Percentiles rank a stretch among this genome's conserved stretches.
Conservation (phyloP, 2,888 invertebrate species). For the Archaeoteleia sp. region DNA sequence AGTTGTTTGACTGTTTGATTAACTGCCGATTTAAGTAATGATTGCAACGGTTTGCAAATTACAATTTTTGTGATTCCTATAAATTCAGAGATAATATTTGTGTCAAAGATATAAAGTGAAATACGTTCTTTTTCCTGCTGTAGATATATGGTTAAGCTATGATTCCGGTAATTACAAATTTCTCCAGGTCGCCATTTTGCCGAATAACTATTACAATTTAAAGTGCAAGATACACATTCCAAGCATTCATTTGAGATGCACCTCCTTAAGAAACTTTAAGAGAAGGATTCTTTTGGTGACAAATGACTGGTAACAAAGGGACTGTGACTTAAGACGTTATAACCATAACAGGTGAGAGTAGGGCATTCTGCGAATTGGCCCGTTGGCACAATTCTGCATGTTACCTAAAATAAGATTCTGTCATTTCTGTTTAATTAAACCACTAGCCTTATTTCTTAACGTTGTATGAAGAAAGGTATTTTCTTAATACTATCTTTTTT, state of each 20-base stretch:
- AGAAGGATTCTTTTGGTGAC: slow-evolving; percentile 35
- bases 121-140: too few relatives aligned
- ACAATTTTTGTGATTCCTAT: too few relatives aligned
- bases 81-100: too few relatives aligned
- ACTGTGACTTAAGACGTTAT: slow-evolving; percentile 37
- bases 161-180: too few relatives aligned
- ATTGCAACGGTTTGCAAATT: too few relatives aligned
- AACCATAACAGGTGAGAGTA: slow-evolving; percentile 41
- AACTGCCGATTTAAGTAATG: too few relatives aligned
- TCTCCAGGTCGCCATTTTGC: too few relatives aligned
- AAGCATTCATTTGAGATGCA: slow-evolving; percentile 23
- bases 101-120: too few relatives aligned
- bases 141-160: too few relatives aligned
- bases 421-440: slow-evolving; percentile 15
- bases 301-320: slow-evolving; percentile 39
- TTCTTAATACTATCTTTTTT: background rate
- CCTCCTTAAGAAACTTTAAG: slow-evolving; percentile 36
- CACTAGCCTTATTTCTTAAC: background rate
- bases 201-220: background rate
- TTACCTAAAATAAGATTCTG: slow-evolving; percentile 17
- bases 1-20: too few relatives aligned
- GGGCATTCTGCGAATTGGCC: slow-evolving; percentile 33
- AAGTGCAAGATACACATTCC: slow-evolving; percentile 10
- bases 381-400: slow-evolving; percentile 30
- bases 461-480: background rate